Evolutionary conservation across 2,888 invertebrate species (phyloP).

Genomic region (Germaria angustata): DNA sequence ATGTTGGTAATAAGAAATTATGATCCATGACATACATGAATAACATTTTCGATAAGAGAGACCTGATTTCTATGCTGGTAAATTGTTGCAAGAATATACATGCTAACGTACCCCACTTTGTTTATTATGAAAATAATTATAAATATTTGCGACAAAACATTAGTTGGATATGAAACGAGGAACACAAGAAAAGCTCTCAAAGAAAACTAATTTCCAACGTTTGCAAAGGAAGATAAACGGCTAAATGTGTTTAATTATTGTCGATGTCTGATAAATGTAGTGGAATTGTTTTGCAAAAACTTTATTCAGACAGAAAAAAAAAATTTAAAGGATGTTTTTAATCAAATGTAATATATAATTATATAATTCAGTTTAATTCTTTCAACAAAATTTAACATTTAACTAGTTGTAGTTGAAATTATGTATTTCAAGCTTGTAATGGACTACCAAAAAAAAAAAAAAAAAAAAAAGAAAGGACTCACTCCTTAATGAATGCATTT

Average conservation of each 20-base stretch:
- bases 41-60: not conserved
- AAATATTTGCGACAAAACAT: no score
- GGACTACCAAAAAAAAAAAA: not conserved
- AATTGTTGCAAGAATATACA: constrained; percentile 3
- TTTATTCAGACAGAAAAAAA: not conserved
- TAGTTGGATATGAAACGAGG: no score
- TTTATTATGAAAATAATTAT: no score
- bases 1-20: constrained; percentile 37
- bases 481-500: constrained; percentile 44
- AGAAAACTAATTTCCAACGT: not conserved
- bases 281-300: not conserved
- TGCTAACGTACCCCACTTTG: not conserved
- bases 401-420: no score
- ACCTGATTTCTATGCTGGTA: not conserved
- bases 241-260: not conserved
- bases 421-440: not conserved
- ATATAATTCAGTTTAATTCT: not conserved
- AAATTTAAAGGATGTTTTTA: not conserved
- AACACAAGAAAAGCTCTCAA: not conserved
- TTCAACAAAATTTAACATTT: not conserved
- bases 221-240: not conserved
- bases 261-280: not conserved
- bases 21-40: constrained; percentile 27
- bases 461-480: constrained; percentile 1
- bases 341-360: no score